phyloP scores from a whole-genome alignment of 2,888 invertebrate genomes.

The Listrodromus nycthemerus region DNA sequence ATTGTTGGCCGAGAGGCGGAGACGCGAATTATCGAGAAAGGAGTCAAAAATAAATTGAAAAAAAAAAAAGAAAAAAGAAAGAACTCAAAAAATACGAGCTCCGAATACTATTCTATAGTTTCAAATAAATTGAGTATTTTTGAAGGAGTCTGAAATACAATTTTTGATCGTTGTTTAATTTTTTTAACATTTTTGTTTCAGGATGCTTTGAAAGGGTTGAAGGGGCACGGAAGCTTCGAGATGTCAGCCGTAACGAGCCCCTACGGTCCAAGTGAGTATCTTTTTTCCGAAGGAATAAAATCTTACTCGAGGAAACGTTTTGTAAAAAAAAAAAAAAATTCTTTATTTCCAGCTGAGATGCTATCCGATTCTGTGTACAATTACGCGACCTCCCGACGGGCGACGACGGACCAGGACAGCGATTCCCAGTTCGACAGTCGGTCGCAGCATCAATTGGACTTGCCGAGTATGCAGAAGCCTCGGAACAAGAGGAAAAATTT shows the following conservation, averaged over 20 bases:
- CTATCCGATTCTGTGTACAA: slow-evolving; percentile 84
- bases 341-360: slow-evolving; percentile 81
- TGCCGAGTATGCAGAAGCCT: slow-evolving; percentile 79
- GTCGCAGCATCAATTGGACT: slow-evolving; percentile 76
- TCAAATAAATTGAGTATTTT: background rate
- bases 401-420: slow-evolving; percentile 81
- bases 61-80: background rate
- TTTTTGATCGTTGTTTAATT: slow-evolving; percentile 2
- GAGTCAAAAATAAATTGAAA: slow-evolving; percentile 20
- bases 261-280: slow-evolving; percentile 84
- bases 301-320: background rate
- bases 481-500: slow-evolving; percentile 86
- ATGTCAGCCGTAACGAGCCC: slow-evolving; percentile 84
- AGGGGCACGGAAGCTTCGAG: slow-evolving; percentile 76
- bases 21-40: slow-evolving; percentile 52
- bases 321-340: slow-evolving; percentile 23
- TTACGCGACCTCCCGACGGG: slow-evolving; percentile 83
- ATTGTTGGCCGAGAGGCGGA: slow-evolving; percentile 57
- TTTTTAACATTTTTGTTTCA: slow-evolving; percentile 74
- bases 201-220: slow-evolving; percentile 80
- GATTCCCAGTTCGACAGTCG: slow-evolving; percentile 82
- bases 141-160: background rate
- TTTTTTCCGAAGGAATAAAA: background rate
- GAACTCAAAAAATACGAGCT: background rate
- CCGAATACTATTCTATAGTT: background rate